Conservation (phyloP, 2,113 vertebrate species). For the Aegotheles bennettii region DNA sequence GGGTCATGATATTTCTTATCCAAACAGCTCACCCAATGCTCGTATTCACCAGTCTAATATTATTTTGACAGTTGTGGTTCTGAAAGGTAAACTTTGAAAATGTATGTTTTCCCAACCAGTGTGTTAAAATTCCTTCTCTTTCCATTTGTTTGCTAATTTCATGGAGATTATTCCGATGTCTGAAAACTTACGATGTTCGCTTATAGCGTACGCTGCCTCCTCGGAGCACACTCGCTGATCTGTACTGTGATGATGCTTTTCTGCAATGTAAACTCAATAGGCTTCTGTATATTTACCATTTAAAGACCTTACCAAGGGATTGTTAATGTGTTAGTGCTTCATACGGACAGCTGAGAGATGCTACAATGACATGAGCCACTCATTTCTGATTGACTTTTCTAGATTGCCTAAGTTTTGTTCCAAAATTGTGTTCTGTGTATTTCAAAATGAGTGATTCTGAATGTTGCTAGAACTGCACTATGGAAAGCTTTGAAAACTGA, state of each 20-base stretch:
- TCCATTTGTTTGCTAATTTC: neutral
- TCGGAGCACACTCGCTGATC: neutral
- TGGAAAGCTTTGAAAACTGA: neutral
- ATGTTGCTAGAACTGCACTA: neutral
- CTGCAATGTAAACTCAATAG: neutral
- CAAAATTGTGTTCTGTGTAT: neutral
- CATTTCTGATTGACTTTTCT: neutral
- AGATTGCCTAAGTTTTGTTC: neutral
- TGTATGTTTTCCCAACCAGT: neutral
- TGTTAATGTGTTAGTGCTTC: neutral
- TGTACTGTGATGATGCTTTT: neutral
- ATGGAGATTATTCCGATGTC: neutral
- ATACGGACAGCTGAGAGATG: neutral
- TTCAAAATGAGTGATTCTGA: neutral
- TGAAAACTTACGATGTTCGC: neutral
- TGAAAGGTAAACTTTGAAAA: neutral
- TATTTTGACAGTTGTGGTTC: conserved; percentile 14
- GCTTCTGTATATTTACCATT: neutral
- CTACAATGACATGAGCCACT: neutral
- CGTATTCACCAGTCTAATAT: neutral
- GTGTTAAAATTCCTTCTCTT: neutral
- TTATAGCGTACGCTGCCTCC: neutral
- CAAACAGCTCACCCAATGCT: neutral
- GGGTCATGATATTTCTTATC: neutral
- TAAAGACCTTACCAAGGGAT: neutral